These are phyloP conservation scores for Mormyrops attenuatus DNA, from an alignment of 2,797 vertebrate species.

Conservation along the genomic window DNA sequence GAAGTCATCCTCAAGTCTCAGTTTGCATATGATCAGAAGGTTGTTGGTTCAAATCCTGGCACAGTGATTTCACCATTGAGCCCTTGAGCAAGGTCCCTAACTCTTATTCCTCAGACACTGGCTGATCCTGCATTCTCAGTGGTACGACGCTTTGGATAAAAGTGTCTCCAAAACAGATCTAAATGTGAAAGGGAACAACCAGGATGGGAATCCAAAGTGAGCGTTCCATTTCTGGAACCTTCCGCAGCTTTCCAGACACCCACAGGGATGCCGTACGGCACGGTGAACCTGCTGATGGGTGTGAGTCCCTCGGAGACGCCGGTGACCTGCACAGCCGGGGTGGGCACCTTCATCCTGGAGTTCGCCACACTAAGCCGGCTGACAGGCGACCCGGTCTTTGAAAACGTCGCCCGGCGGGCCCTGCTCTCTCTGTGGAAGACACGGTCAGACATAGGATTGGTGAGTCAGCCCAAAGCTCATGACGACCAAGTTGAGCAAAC, in stretches of 20 bases:
- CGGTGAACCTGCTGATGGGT: slow-evolving; percentile 84
- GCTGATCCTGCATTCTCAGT: background rate
- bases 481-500: background rate
- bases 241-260: slow-evolving; percentile 85
- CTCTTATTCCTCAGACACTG: background rate
- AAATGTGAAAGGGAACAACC: background rate
- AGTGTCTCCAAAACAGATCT: background rate
- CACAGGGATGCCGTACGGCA: slow-evolving; percentile 92
- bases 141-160: background rate
- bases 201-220: background rate
- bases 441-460: slow-evolving; percentile 89
- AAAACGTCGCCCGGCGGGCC: slow-evolving; percentile 74
- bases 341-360: slow-evolving; percentile 94
- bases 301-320: slow-evolving; percentile 87
- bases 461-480: slow-evolving; percentile 49
- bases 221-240: background rate
- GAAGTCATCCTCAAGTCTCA: background rate
- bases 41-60: background rate
- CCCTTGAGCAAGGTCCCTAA: background rate
- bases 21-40: background rate
- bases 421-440: slow-evolving; percentile 82
- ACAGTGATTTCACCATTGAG: background rate
- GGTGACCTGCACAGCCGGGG: slow-evolving; percentile 90
- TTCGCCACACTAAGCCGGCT: slow-evolving; percentile 86
- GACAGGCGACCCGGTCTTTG: slow-evolving; percentile 81